Percentiles rank a stretch among this genome's conserved stretches.
These are phyloP conservation scores for Nycticebus coucang DNA, from an alignment of 2,113 vertebrate species.

Conservation along the genomic window DNA sequence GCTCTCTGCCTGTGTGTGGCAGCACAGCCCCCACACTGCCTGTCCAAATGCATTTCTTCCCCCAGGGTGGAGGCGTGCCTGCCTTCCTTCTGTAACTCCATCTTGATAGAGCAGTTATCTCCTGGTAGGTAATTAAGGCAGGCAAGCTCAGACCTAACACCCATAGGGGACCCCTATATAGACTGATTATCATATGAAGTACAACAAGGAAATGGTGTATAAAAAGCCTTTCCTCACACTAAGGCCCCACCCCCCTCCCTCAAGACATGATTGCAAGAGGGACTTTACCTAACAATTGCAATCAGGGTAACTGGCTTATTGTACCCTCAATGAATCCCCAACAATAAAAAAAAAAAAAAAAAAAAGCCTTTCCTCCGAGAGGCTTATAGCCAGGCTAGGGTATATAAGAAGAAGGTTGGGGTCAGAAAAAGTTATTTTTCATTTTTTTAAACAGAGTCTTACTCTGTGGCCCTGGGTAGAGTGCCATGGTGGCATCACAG, in stretches of 20 bases:
- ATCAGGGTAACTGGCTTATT: too few species aligned
- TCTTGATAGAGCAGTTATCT: background rate
- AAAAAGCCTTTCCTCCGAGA: background rate
- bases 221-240: too few species aligned
- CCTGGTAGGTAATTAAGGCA: background rate
- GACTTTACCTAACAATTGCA: too few species aligned
- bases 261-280: too few species aligned
- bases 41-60: background rate
- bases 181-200: accelerated
- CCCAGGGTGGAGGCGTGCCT: background rate
- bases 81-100: accelerated
- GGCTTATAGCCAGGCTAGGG: accelerated
- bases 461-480: too few species aligned
- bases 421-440: background rate
- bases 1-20: background rate
- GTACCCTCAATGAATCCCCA: too few species aligned
- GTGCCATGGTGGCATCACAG: too few species aligned
- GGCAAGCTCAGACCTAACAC: background rate
- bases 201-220: background rate
- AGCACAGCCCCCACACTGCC: accelerated
- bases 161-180: accelerated
- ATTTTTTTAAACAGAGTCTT: too few species aligned
- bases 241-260: too few species aligned
- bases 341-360: too few species aligned
- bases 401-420: accelerated